Percentiles rank a stretch among this genome's conserved stretches.
These are phyloP conservation scores for Tolmerus cingulatus DNA, from an alignment of 2,888 invertebrate genomes.

Conservation along the genomic window DNA sequence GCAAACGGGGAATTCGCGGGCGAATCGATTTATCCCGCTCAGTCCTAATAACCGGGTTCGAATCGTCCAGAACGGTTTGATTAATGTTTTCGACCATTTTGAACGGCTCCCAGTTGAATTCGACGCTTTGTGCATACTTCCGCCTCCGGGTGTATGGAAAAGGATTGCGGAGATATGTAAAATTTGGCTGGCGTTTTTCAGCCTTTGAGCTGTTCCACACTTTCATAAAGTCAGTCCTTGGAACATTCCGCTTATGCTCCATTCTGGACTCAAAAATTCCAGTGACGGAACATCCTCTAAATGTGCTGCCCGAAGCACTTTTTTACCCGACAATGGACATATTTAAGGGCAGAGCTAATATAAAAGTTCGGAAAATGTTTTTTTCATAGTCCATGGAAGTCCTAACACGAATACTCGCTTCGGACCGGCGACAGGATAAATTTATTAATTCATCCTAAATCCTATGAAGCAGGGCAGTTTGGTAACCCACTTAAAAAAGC, in stretches of 20 bases:
- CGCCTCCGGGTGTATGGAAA: background rate
- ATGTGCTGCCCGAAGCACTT: background rate
- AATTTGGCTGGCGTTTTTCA: background rate
- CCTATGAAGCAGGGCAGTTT: background rate
- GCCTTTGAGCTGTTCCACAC: background rate
- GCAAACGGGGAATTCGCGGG: background rate
- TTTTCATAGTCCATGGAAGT: background rate
- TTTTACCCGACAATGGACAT: background rate
- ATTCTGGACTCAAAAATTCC: background rate
- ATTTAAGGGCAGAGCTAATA: background rate
- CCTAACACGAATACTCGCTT: background rate
- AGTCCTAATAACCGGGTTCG: background rate
- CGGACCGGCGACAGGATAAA: background rate
- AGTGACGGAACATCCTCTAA: background rate
- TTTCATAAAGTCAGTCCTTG: background rate
- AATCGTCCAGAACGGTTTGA: background rate
- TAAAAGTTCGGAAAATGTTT: background rate
- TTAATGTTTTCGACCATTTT: conserved; percentile 4
- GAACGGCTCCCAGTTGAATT: background rate
- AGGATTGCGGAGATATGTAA: background rate
- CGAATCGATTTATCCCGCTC: background rate
- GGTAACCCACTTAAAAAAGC: background rate
- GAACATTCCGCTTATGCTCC: background rate
- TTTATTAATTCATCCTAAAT: background rate
- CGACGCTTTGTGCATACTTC: background rate